Base-by-base conservation (phyloP, 1,140 invertebrate species). In the Melanaphis sacchari region DNA sequence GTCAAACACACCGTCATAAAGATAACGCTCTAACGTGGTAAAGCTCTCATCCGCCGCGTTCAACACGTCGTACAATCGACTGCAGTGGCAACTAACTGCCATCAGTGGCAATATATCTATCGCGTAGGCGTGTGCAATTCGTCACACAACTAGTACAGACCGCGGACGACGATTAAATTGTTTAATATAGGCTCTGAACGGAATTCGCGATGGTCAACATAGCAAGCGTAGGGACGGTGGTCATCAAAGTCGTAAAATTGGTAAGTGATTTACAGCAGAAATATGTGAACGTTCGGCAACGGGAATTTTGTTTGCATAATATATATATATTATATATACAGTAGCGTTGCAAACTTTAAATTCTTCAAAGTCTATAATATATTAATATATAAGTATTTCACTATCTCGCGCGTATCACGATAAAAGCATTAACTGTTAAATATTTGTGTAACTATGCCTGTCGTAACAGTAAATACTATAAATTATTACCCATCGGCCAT, bases 161-260 rank as follows among this genome's bases (percentile, higher is more conserved):
- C 52, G 18, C 52, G 18, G 2, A 31, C 38, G 8, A n/a, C n/a
- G 31, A 76, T 76, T 76, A n/a, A 4, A 76, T 90, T 54, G 8
- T 41, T 40, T 26, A 26, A 84, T 82, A 40, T 82, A 40, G 22
- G 8, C 40, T 26, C n/a, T n/a, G n/a, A 18, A n/a, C 31, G 22
- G 82, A 36, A 49, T 36, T 49, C 66, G n/a, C n/a, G 36, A 97
- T 97, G 97, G 97, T 97, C 94, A 97, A 97, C 93, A 95, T 97
- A 93, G 96, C 97, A 94, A 97, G 97, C 82, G 96, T 98, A 94
- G 97, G 96, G 93, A 96, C 97, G 59, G 97, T 98, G 93, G 96
- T 97, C 94, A 96, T 98, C 94, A 98, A 98, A 96, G 95, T 96
- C 36, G 95, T 98, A 38, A 98, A 98, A 95, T 95, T 98, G 96